phyloP scores from a whole-genome alignment of 2,113 vertebrate genomes.

The mouse (Mus musculus) region GRCm39 chr10:58652001-58652500 shows the following conservation, averaged over 20 bases:
- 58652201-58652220: neutral
- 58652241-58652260: slow-evolving; percentile 11
- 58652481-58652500: neutral
- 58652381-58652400: neutral
- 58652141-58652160: neutral
- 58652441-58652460: neutral
- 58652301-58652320: neutral
- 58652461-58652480: neutral
- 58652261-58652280: neutral
- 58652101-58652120: neutral
- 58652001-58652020: neutral
- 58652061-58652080: slow-evolving; percentile 1
- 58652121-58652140: neutral
- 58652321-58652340: neutral
- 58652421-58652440: neutral
- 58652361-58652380: neutral
- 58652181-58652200: neutral
- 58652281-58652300: neutral
- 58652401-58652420: neutral
- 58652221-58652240: neutral
- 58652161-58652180: neutral
- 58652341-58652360: neutral
- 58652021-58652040: neutral
- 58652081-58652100: neutral
- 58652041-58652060: neutral